Evolutionary conservation across 2,797 vertebrate genomes (phyloP).

Genomic region (Clarias platycephalus): DNA sequence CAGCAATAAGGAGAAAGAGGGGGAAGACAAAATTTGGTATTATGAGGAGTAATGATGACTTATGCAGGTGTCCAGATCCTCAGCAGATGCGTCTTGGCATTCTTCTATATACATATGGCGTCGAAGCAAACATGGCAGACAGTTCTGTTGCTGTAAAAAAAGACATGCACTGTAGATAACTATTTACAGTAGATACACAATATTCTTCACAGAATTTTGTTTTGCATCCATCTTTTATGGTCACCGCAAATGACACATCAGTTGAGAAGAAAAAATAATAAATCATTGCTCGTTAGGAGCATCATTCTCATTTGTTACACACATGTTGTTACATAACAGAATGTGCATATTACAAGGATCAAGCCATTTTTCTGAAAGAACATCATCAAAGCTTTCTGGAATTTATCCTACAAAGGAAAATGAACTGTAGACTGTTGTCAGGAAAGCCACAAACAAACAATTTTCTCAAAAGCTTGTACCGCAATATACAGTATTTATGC

Average conservation of each 20-base stretch:
- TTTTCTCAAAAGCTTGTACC: not conserved
- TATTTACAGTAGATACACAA: not conserved
- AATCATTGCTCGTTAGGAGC: not conserved
- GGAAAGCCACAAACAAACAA: not conserved
- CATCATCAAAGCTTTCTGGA: not conserved
- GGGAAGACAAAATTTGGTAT: not conserved
- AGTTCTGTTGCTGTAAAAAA: not conserved
- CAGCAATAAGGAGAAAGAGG: not conserved
- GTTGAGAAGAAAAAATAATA: not conserved
- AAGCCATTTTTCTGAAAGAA: not conserved
- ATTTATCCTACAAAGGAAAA: not conserved
- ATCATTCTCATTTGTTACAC: not conserved
- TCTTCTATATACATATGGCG: not conserved
- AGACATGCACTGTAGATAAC: not conserved
- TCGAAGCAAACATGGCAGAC: not conserved
- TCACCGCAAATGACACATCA: not conserved
- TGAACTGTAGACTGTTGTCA: not conserved
- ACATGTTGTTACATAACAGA: not conserved
- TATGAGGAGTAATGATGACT: slow-evolving; percentile 46
- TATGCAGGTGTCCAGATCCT: slow-evolving; percentile 67
- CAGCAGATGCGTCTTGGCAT: slow-evolving; percentile 61
- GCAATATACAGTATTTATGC: not conserved
- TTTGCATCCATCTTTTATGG: not conserved
- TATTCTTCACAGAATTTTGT: not conserved
- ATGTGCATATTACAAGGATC: not conserved